Evolutionary conservation across 2,113 vertebrate genomes (phyloP).

Genomic region (Etheostoma cragini): DNA sequence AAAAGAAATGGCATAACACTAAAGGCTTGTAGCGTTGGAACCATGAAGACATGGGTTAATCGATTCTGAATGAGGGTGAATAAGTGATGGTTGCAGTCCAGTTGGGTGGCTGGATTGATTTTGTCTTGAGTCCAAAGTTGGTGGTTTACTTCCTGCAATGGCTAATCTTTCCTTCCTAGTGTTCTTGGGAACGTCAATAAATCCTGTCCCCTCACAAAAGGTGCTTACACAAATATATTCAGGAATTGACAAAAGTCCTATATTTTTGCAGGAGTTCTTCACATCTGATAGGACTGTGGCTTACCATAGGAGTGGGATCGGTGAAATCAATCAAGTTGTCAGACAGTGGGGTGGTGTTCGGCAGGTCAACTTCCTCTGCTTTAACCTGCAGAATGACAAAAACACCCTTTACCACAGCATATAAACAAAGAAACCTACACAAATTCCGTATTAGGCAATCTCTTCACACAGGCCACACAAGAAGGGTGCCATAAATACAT

Average conservation of each 20-base stretch:
- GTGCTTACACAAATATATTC: background rate
- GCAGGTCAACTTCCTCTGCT: slow-evolving; percentile 87
- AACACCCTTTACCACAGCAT: background rate
- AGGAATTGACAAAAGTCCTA: background rate
- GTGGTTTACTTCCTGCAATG: background rate
- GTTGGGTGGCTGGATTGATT: no score
- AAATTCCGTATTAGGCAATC: background rate
- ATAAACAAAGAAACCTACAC: accelerated
- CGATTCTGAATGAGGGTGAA: background rate
- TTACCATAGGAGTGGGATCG: slow-evolving; percentile 88
- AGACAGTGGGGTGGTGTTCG: slow-evolving; percentile 73
- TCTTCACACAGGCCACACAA: background rate
- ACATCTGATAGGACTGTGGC: background rate
- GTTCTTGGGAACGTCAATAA: background rate
- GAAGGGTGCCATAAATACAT: background rate
- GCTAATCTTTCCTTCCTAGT: background rate
- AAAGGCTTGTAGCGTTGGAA: background rate
- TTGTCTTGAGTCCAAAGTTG: background rate
- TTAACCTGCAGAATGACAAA: slow-evolving; percentile 80
- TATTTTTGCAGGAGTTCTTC: background rate
- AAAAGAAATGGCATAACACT: background rate
- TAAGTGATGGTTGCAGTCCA: background rate
- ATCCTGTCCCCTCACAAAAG: background rate
- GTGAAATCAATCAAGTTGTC: slow-evolving; percentile 96
- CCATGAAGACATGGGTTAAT: background rate